Evolutionary conservation across 2,113 vertebrate species (phyloP).

Genomic region (Tetraodon nigroviridis): DNA sequence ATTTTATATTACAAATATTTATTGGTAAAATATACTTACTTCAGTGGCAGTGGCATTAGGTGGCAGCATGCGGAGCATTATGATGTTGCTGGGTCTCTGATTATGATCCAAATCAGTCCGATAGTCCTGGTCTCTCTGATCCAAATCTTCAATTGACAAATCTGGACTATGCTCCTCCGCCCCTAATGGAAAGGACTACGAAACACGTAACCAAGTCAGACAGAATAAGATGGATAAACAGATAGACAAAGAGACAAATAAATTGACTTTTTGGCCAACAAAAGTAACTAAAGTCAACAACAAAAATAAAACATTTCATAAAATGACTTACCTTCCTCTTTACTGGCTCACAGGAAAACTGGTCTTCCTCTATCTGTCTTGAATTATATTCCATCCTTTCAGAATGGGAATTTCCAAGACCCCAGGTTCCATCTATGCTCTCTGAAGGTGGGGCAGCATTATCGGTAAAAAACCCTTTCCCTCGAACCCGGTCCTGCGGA

Average conservation of each 20-base stretch:
- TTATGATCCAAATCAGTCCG: conserved; percentile 79
- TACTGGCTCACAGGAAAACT: conserved; percentile 44
- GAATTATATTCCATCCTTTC: conserved; percentile 50
- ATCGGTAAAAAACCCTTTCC: conserved; percentile 45
- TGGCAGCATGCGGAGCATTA: conserved; percentile 90
- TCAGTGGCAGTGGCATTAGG: conserved; percentile 84
- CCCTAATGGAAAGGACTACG: conserved; percentile 42
- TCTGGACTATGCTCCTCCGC: conserved; percentile 49
- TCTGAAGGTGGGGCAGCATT: conserved; percentile 33
- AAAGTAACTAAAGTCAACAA: background rate
- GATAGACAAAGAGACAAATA: too few relatives aligned
- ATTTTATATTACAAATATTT: background rate
- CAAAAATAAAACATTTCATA: background rate
- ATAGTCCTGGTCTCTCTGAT: conserved; percentile 88
- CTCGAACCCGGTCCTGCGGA: conserved; percentile 33
- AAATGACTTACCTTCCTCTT: conserved; percentile 61
- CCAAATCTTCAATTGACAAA: conserved; percentile 64
- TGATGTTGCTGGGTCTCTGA: conserved; percentile 87
- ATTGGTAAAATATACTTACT: conserved; percentile 51
- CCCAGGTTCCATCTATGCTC: conserved; percentile 49
- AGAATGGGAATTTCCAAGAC: conserved; percentile 21
- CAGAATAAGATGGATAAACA: too few relatives aligned
- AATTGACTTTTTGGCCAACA: too few relatives aligned
- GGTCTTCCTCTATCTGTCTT: conserved; percentile 60
- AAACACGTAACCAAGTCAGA: background rate